Percentiles rank a stretch among this genome's conserved stretches.
Conservation (phyloP, 23 tunicate genomes). For the Diplosoma virens region DNA sequence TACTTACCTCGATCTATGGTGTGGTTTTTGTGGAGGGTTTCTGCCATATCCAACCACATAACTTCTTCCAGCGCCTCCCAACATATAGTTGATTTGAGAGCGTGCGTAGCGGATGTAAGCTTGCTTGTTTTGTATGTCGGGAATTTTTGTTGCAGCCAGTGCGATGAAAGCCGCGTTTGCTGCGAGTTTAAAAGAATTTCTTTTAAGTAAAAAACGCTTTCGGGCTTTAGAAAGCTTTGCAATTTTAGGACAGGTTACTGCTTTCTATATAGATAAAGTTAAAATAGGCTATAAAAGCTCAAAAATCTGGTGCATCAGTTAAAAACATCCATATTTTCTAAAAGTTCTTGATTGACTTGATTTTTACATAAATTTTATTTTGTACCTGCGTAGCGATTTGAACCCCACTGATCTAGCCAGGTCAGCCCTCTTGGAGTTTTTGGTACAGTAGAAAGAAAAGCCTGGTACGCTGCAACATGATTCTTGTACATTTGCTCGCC, state of each 20-base stretch:
- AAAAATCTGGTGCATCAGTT: too few relatives aligned
- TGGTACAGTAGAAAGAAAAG: conserved; percentile 39
- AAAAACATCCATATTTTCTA: too few relatives aligned
- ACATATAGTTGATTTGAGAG: conserved; percentile 52
- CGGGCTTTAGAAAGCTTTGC: too few relatives aligned
- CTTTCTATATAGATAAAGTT: too few relatives aligned
- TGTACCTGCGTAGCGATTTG: conserved; percentile 96
- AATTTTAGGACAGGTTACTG: too few relatives aligned
- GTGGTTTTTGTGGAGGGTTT: conserved; percentile 68
- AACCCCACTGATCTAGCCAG: conserved; percentile 88
- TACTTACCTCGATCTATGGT: conserved; percentile 69
- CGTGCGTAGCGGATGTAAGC: conserved; percentile 32
- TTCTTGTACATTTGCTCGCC: conserved; percentile 74
- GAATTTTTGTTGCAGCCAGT: conserved; percentile 40
- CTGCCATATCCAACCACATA: conserved; percentile 64
- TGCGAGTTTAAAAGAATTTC: not conserved
- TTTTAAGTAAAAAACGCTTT: not conserved
- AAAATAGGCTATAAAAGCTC: too few relatives aligned
- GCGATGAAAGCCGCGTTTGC: conserved; percentile 60
- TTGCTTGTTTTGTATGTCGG: conserved; percentile 17
- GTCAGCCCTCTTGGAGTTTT: conserved; percentile 90
- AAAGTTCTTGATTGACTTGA: too few relatives aligned
- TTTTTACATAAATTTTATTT: too few relatives aligned
- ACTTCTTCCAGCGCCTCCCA: conserved; percentile 39
- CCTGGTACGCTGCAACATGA: conserved; percentile 58